Base-by-base conservation (phyloP, 2,888 invertebrate genomes). In the Poecilus cupreus region DNA sequence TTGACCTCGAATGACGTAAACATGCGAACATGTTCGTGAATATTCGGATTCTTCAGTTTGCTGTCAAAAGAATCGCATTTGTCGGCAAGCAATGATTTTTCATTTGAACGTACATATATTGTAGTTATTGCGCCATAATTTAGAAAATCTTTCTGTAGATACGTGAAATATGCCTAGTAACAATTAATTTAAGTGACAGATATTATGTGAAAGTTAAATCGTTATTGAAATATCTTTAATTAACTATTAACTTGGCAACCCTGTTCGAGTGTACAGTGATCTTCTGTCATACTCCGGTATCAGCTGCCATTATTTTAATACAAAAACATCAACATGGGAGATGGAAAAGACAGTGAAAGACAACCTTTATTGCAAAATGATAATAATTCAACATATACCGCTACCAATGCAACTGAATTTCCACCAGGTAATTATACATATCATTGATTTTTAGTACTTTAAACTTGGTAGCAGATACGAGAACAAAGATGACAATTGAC, bases 321-420 rank as follows among this genome's bases (percentile, higher is more conserved):
- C 75, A 75, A 81, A 75, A 81, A 81, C 75, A 81, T 81, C 76
- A 82, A 72, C 83, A 93, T 93, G 93, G 93, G 93, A 82, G 93
- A 93, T 89, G 92, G 92, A 83, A 90, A 89, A 84, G 92, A 93
- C 87, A 91, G 89, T 86, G 93, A 94, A 90, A 92, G 90, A 87
- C 92, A 92, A 86, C 92, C 92, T 83, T 90, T 94, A 83, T 87
- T 94, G 83, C 88, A 88, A 83, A 89, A 89, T 83, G 90, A 90
- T 60, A 87, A 85, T 84, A 85, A 85, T 83, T 85, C 84, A 72
- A 86, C 80, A 18, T 83, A 83, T 60, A 64, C 70, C 5, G 74
- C 72, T n/a, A 72, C 18, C 10, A 78, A 60, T 68, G 78, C 64
- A 64, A 37, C 54, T 1, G 78, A 81, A 54, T 76, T 81, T 72